Evolutionary conservation across 2,797 vertebrate species (phyloP).

Genomic region (Enteromius argenteus): DNA sequence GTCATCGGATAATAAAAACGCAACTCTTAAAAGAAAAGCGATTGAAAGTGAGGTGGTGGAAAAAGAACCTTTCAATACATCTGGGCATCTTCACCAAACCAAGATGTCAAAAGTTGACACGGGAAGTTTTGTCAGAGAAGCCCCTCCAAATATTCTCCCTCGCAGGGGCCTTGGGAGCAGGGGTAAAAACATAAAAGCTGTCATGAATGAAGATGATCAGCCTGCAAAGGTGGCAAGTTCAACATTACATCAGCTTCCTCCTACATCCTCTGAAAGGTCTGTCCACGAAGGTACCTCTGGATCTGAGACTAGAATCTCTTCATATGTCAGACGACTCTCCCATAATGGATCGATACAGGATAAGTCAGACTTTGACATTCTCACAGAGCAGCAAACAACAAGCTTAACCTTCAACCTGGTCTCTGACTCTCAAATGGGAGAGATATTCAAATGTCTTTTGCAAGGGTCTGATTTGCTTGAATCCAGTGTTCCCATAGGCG

Average conservation of each 20-base stretch:
- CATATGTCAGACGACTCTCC: conserved; percentile 63
- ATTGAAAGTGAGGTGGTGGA: conserved; percentile 45
- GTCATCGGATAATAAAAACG: conserved; percentile 27
- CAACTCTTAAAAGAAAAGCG: conserved; percentile 48
- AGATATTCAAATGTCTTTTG: conserved; percentile 95
- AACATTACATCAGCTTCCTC: conserved; percentile 19
- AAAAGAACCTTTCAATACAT: conserved; percentile 51
- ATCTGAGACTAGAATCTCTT: conserved; percentile 65
- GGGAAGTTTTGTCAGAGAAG: conserved; percentile 1
- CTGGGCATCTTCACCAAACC: conserved; percentile 9
- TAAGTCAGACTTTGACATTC: conserved; percentile 88
- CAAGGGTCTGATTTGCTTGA: conserved; percentile 92
- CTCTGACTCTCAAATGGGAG: conserved; percentile 97
- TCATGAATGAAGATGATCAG: conserved; percentile 57
- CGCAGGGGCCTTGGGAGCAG: conserved; percentile 77
- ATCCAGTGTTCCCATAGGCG: conserved; percentile 66
- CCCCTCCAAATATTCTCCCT: conserved; percentile 33
- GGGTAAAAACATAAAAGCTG: conserved; percentile 81
- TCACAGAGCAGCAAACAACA: conserved; percentile 91
- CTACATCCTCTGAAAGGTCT: conserved; percentile 38
- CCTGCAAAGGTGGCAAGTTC: not conserved
- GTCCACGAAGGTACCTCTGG: conserved; percentile 12
- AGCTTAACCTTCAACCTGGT: conserved; percentile 95
- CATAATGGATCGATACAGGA: conserved; percentile 72
- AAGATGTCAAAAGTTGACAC: conserved; percentile 23